phyloP scores from a whole-genome alignment of 2,888 invertebrate species.

The Epistrophe eligans region DNA sequence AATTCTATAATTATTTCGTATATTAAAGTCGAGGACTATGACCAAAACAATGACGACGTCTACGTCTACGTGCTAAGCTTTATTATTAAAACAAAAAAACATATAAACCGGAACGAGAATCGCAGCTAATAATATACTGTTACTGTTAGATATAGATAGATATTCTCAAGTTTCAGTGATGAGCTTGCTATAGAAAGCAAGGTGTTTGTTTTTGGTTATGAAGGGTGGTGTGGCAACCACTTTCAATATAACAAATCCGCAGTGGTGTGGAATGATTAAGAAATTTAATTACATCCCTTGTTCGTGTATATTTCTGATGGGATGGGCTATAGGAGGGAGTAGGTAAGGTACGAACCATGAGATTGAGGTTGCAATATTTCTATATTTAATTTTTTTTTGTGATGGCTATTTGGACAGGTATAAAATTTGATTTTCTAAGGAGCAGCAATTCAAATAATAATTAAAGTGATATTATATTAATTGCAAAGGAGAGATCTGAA shows the following conservation, averaged over 20 bases:
- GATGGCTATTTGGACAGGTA: background rate
- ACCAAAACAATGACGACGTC: background rate
- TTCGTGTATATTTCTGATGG: background rate
- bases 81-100: slow-evolving; percentile 40
- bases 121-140: slow-evolving; percentile 66
- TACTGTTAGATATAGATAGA: background rate
- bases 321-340: background rate
- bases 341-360: background rate
- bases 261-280: slow-evolving; percentile 62
- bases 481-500: background rate
- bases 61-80: background rate
- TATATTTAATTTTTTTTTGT: background rate
- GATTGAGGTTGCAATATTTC: background rate
- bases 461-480: slow-evolving; percentile 27
- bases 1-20: slow-evolving; percentile 24
- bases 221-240: background rate
- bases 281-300: slow-evolving; percentile 64
- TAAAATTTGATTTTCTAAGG: slow-evolving; percentile 25
- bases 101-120: slow-evolving; percentile 28
- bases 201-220: slow-evolving; percentile 30
- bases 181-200: background rate
- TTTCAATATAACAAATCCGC: slow-evolving; percentile 41
- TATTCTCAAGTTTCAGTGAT: slow-evolving; percentile 27
- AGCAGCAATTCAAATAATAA: background rate
- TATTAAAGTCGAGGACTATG: background rate